Conservation (phyloP, 2,113 vertebrate species). For the Oreocharis arfaki region DNA sequence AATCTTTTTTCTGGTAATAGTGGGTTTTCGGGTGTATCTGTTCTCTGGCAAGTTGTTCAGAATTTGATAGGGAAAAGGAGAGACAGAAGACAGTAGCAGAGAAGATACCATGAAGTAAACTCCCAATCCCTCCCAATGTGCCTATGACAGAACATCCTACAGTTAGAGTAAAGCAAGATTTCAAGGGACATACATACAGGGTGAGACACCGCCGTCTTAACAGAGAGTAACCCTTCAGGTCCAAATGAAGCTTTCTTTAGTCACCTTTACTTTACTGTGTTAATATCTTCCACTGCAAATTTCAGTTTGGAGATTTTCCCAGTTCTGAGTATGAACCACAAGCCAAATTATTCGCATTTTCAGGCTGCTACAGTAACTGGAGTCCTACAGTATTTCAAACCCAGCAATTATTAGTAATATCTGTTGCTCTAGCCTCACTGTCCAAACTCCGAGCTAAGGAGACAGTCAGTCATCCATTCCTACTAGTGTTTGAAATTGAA, state of each 20-base stretch:
- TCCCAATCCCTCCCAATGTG: not conserved
- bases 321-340: not conserved
- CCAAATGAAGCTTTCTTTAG: not conserved
- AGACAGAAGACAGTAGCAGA: not conserved
- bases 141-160: not conserved
- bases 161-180: not conserved
- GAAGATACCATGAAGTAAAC: not conserved
- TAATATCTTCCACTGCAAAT: not conserved
- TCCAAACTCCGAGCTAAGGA: not conserved
- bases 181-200: not conserved
- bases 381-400: not conserved
- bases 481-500: not conserved
- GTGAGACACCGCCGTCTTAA: not conserved
- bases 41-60: not conserved
- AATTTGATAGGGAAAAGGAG: not conserved
- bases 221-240: not conserved
- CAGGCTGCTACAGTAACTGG: not conserved
- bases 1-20: not conserved
- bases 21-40: not conserved
- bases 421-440: not conserved
- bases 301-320: slow-evolving; percentile 3
- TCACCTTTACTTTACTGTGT: not conserved
- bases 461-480: not conserved
- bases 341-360: not conserved
- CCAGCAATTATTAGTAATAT: not conserved